A percentile compares a stretch with the other conserved stretches of the same genome.
phyloP scores from a whole-genome alignment of 2,113 vertebrate species.

The Synodontis membranacea region DNA sequence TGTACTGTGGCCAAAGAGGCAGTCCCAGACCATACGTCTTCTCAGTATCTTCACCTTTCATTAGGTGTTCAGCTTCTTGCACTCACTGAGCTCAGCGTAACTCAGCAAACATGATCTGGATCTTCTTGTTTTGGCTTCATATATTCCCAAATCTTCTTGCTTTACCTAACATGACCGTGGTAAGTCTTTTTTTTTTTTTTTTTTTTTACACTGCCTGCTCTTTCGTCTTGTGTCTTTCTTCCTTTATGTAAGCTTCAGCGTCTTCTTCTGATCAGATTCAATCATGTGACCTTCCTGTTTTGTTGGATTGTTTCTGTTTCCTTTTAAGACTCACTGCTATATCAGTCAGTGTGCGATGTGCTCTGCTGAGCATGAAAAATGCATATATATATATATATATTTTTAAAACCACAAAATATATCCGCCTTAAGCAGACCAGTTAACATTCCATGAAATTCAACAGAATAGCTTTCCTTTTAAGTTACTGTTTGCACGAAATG shows the following conservation, averaged over 20 bases:
- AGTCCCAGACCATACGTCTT: conserved; percentile 19
- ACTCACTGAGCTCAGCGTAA: conserved; percentile 15
- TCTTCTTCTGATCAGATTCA: neutral
- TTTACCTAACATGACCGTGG: conserved; percentile 51
- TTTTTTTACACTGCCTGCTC: conserved; percentile 38
- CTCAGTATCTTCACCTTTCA: neutral
- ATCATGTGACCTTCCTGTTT: neutral
- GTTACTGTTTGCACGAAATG: neutral
- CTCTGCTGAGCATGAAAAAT: neutral
- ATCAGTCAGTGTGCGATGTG: neutral
- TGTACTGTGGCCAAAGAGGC: conserved; percentile 45
- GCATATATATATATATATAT: neutral
- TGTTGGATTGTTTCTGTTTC: neutral
- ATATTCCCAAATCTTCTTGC: conserved; percentile 57
- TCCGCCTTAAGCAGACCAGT: neutral
- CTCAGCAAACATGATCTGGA: conserved; percentile 63
- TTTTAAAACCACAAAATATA: neutral
- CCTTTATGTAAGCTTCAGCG: neutral
- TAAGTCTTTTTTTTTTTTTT: no score
- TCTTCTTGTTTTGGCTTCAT: conserved; percentile 62
- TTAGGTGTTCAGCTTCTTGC: conserved; percentile 20
- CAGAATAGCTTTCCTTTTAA: neutral
- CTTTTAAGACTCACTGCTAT: neutral
- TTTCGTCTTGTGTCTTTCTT: neutral
- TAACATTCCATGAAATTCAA: neutral